Conservation (phyloP, 2,797 vertebrate genomes). For the Trachops cirrhosus region DNA sequence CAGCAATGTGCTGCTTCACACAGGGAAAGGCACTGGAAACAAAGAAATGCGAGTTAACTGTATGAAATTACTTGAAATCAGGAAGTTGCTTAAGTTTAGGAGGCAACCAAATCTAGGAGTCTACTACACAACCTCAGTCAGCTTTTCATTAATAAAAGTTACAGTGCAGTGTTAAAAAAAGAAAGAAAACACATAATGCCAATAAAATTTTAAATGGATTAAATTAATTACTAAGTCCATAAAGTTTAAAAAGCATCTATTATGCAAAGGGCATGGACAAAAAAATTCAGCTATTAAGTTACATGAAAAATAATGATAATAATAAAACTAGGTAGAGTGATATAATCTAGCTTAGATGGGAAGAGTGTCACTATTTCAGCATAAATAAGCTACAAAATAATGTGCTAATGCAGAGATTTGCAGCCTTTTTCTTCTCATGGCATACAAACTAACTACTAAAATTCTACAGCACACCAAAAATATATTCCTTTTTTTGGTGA, state of each 20-base stretch:
- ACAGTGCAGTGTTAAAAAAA: too few species aligned
- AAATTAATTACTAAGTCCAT: background rate
- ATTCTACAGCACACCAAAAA: background rate
- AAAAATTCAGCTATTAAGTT: background rate
- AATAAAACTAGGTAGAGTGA: background rate
- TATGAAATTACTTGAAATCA: too few species aligned
- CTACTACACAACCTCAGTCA: too few species aligned
- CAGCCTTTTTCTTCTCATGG: background rate
- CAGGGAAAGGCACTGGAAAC: too few species aligned
- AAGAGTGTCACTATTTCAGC: background rate
- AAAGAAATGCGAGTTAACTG: too few species aligned
- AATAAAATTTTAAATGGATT: constrained; percentile 24
- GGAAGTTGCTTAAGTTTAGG: too few species aligned
- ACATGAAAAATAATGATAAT: background rate
- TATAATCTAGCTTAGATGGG: background rate
- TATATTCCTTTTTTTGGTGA: background rate
- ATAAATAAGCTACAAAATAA: background rate
- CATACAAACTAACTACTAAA: background rate
- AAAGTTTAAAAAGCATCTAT: background rate
- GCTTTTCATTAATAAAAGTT: too few species aligned
- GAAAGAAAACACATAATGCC: background rate
- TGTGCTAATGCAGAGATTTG: background rate
- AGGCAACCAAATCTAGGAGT: too few species aligned
- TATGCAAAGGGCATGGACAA: background rate
- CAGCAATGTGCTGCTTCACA: too few species aligned